Evolutionary conservation across 2,113 vertebrate genomes (phyloP).

Genomic region (Microcebus murinus): DNA sequence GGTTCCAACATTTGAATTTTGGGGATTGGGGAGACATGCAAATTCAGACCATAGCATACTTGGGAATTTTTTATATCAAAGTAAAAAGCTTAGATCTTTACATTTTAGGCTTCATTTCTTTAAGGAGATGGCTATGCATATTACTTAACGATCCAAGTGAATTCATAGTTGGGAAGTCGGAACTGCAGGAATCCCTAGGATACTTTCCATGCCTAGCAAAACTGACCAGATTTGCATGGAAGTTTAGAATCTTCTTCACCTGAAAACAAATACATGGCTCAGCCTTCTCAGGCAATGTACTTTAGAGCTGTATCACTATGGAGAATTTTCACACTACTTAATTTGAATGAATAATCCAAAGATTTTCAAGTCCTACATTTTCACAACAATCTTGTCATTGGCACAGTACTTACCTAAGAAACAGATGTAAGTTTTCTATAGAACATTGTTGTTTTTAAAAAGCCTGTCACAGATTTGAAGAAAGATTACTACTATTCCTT

Average conservation of each 20-base stretch:
- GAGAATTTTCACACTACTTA: background rate
- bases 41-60: background rate
- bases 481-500: background rate
- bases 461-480: background rate
- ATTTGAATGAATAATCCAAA: background rate
- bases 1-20: background rate
- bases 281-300: background rate
- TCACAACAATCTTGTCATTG: background rate
- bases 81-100: background rate
- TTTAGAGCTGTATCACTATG: background rate
- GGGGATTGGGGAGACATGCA: background rate
- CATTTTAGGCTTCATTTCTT: background rate
- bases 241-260: background rate
- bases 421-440: background rate
- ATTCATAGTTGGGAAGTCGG: background rate
- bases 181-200: background rate
- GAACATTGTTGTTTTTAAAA: background rate
- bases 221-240: background rate
- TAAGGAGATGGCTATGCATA: background rate
- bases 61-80: background rate
- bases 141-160: background rate
- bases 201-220: background rate
- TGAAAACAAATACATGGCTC: background rate
- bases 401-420: background rate
- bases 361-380: background rate